Base-by-base conservation (phyloP, 2,888 invertebrate species). In the Drosophila longiperda region DNA sequence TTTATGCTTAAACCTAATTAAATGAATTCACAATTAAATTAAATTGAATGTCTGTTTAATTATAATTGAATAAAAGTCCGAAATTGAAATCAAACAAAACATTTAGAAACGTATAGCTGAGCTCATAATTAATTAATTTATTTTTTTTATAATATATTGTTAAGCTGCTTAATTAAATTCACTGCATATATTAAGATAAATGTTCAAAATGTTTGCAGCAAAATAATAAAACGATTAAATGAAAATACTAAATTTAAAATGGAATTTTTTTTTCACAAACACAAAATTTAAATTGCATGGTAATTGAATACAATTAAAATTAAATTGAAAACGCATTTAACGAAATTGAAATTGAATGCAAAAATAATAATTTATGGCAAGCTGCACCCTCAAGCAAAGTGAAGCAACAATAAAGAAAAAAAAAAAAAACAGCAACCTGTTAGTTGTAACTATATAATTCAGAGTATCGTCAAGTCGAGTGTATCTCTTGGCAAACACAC, bases 391-490 rank as follows among this genome's bases (percentile, higher is more conserved):
- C 12, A 5, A 23, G 20, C 7, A 7, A 23, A 20, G 23, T 54
- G 54, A 50, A 6, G 50, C 17, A 50, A 26, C 29, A 11, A 3
- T 23, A 15, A 5, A 29, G n/a, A 29, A 29, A 29, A 29, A 29
- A 29, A 0, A 26, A 4, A 26, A 26, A 3, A n/a, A 12, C 8
- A 8, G 45, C 45, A 45, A 23, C 45, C 23, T 45, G 45, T 23
- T 45, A 23, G 45, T 20, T 33, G 20, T 15, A 17, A 26, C 26
- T 26, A 26, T 55, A 38, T 11, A 17, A 54, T 34, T 33, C 5
- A 77, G 74, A 60, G 78, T 78, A 78, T 73, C 58, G 58, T 6
- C 5, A 33, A 64, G 58, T 70, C 74, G 79, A 9, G 57, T 60
- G 53, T 60, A 63, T 45, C 29, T 42, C 2, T 50, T 48, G 49